A percentile compares a stretch with the other conserved stretches of the same genome.
These are phyloP conservation scores for Orientallactaga sibirica DNA, from an alignment of 2,797 vertebrate species.

Conservation along the genomic window DNA sequence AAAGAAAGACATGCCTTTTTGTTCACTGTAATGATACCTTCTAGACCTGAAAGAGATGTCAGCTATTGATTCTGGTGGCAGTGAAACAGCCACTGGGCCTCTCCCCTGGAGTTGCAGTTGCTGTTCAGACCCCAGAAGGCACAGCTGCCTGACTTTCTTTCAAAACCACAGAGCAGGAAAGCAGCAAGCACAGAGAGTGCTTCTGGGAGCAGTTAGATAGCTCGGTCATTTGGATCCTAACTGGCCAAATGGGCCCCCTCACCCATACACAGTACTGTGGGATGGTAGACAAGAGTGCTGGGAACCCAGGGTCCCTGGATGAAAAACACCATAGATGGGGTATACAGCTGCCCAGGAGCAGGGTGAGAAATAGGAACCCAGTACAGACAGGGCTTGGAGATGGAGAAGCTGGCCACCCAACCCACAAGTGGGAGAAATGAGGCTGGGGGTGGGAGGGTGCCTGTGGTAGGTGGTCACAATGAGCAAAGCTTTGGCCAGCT, in stretches of 20 bases:
- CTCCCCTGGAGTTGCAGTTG: neutral
- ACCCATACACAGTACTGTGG: accelerated
- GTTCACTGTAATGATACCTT: constrained; percentile 18
- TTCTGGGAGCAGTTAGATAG: neutral
- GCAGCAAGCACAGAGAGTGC: neutral
- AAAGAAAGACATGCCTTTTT: neutral
- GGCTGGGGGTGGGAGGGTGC: accelerated
- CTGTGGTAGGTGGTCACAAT: neutral
- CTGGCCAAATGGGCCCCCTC: no score
- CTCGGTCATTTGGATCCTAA: neutral
- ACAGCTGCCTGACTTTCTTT: neutral
- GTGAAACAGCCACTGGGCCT: accelerated
- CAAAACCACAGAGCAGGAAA: neutral
- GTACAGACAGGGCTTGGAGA: neutral
- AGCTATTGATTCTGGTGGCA: neutral
- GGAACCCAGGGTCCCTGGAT: neutral
- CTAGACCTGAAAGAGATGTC: neutral
- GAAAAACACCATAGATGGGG: neutral
- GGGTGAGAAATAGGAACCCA: neutral
- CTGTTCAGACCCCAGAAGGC: neutral
- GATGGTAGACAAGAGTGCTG: neutral
- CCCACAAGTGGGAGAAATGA: neutral
- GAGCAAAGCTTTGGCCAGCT: neutral
- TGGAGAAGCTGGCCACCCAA: neutral
- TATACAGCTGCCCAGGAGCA: neutral